A percentile compares a stretch with the other conserved stretches of the same genome.
Conservation (phyloP, 2,113 vertebrate species). For the Poecile atricapillus region DNA sequence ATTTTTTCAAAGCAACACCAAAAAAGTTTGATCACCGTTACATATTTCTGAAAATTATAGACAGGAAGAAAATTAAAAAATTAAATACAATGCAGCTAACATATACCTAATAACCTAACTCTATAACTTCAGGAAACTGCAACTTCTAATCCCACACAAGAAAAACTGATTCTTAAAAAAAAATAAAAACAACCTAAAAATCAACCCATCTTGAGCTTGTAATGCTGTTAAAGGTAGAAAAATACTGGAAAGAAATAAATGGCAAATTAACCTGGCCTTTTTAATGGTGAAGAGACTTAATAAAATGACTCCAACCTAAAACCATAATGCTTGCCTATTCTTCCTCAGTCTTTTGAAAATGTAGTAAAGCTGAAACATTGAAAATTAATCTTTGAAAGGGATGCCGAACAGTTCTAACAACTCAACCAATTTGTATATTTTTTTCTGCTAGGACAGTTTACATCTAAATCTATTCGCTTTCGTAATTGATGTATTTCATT, state of each 20-base stretch:
- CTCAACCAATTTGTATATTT: background rate
- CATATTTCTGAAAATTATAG: background rate
- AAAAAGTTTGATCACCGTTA: background rate
- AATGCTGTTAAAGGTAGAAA: background rate
- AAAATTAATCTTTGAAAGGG: background rate
- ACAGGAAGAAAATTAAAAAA: background rate
- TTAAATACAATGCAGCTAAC: background rate
- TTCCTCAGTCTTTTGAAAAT: background rate
- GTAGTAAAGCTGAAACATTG: background rate
- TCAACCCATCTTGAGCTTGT: rapidly evolving
- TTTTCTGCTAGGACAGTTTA: background rate
- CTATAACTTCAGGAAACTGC: background rate
- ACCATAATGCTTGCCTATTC: background rate
- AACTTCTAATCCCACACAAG: background rate
- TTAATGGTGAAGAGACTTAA: background rate
- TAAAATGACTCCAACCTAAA: background rate
- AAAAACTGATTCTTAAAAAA: background rate
- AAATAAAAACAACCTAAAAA: background rate
- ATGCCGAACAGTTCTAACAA: background rate
- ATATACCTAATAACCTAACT: background rate
- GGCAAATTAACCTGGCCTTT: background rate
- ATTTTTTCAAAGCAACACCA: background rate
- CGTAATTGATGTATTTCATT: background rate
- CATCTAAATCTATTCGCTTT: constrained; percentile 21
- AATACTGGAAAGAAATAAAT: background rate